phyloP scores from a whole-genome alignment of 2,888 invertebrate species.

The Carabus problematicus region DNA sequence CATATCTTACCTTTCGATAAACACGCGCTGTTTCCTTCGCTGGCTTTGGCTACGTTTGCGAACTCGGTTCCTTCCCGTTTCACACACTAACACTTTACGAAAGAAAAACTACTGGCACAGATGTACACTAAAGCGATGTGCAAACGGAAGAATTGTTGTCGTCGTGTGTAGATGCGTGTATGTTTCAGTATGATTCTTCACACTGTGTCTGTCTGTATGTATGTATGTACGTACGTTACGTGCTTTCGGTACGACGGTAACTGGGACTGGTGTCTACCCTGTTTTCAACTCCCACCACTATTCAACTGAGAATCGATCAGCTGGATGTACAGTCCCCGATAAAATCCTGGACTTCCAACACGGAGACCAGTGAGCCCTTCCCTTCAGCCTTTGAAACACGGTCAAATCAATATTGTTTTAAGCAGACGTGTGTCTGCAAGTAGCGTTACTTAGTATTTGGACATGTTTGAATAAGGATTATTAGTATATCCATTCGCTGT shows the following conservation, averaged over 20 bases:
- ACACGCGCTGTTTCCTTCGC: too few relatives aligned
- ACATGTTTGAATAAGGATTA: background rate
- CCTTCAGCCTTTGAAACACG: background rate
- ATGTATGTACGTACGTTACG: constrained; percentile 45
- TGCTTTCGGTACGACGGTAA: constrained; percentile 44
- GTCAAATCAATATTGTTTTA: background rate
- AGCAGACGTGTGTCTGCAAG: background rate
- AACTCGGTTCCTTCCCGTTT: background rate
- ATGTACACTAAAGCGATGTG: constrained; percentile 21
- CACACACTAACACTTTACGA: constrained; percentile 11
- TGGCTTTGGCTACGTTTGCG: too few relatives aligned
- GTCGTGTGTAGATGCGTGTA: too few relatives aligned
- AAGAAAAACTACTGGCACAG: constrained; percentile 5
- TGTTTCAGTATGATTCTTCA: constrained; percentile 39
- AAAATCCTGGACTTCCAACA: too few relatives aligned
- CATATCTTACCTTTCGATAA: too few relatives aligned
- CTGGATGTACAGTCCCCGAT: constrained; percentile 54
- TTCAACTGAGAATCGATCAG: constrained; percentile 54
- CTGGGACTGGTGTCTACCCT: background rate
- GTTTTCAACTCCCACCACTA: constrained; percentile 26
- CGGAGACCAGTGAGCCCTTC: too few relatives aligned
- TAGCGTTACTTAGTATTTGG: background rate
- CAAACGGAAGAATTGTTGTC: too few relatives aligned
- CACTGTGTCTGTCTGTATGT: constrained; percentile 36
- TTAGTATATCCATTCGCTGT: background rate